phyloP scores from a whole-genome alignment of 2,113 vertebrate genomes.

The Oreochromis tanganicae region DNA sequence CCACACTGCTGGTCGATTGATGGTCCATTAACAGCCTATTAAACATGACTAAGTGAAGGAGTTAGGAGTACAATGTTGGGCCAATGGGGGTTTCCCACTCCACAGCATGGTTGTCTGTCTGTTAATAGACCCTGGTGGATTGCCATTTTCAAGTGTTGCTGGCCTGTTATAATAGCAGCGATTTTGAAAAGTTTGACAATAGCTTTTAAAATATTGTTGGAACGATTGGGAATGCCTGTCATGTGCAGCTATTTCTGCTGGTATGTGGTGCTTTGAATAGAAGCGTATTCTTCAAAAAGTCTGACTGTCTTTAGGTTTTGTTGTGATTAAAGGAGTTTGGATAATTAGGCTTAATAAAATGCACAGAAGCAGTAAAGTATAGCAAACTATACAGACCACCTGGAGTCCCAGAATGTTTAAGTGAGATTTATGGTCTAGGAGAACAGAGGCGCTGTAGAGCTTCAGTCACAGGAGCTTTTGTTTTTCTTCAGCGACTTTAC shows the following conservation, averaged over 20 bases:
- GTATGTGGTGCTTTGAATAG: neutral
- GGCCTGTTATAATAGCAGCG: constrained; percentile 9
- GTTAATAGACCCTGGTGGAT: constrained; percentile 50
- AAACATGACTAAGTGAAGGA: constrained; percentile 63
- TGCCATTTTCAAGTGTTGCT: constrained; percentile 16
- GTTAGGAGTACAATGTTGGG: constrained; percentile 54
- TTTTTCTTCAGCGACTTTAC: neutral
- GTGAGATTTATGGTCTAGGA: neutral
- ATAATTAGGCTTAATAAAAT: neutral
- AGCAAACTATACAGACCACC: neutral
- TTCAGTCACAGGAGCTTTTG: neutral
- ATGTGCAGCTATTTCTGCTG: neutral
- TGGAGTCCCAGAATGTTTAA: neutral
- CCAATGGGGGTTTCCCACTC: constrained; percentile 50
- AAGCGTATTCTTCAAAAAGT: neutral
- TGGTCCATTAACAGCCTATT: constrained; percentile 70
- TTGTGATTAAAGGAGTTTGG: neutral
- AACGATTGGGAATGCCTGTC: neutral
- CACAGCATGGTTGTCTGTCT: constrained; percentile 26
- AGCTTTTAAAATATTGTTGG: constrained; percentile 2
- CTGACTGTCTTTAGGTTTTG: neutral
- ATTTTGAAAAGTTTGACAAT: neutral
- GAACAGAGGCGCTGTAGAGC: neutral
- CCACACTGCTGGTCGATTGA: constrained; percentile 63
- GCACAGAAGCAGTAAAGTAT: neutral